Conservation (phyloP, 2,888 invertebrate species). For the Leptinotarsa haldemani region DNA sequence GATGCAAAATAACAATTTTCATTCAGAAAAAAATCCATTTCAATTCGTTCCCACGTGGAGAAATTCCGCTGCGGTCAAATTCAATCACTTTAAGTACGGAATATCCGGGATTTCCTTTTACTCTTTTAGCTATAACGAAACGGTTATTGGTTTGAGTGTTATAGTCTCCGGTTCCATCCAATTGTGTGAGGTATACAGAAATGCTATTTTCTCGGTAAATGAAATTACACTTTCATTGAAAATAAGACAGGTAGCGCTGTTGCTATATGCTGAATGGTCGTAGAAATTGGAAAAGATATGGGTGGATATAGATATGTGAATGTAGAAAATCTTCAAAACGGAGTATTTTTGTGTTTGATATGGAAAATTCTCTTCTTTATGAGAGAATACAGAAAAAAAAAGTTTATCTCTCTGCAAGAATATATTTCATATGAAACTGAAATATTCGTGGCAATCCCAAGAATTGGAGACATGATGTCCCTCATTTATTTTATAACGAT, state of each 20-base stretch:
- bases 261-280: neutral
- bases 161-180: slow-evolving; percentile 17
- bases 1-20: neutral
- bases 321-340: too few relatives aligned
- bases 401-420: too few relatives aligned
- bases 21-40: neutral
- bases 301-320: too few relatives aligned
- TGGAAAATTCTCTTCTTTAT: too few relatives aligned
- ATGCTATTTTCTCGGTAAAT: slow-evolving; percentile 2
- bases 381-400: too few relatives aligned
- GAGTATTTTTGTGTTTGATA: too few relatives aligned
- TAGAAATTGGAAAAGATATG: neutral
- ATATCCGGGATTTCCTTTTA: slow-evolving; percentile 13
- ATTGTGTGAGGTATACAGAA: neutral
- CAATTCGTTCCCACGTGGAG: neutral
- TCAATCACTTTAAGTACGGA: slow-evolving; percentile 11
- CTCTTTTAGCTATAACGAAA: neutral
- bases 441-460: too few relatives aligned
- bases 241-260: neutral
- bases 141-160: slow-evolving; percentile 9
- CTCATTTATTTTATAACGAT: too few relatives aligned
- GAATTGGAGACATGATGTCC: too few relatives aligned
- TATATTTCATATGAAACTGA: too few relatives aligned
- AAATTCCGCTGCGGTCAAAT: slow-evolving; percentile 10
- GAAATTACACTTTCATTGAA: slow-evolving; percentile 10